A percentile compares a stretch with the other conserved stretches of the same genome.
phyloP scores from a whole-genome alignment of 1,140 invertebrate species.

The Drepana arcuata region DNA sequence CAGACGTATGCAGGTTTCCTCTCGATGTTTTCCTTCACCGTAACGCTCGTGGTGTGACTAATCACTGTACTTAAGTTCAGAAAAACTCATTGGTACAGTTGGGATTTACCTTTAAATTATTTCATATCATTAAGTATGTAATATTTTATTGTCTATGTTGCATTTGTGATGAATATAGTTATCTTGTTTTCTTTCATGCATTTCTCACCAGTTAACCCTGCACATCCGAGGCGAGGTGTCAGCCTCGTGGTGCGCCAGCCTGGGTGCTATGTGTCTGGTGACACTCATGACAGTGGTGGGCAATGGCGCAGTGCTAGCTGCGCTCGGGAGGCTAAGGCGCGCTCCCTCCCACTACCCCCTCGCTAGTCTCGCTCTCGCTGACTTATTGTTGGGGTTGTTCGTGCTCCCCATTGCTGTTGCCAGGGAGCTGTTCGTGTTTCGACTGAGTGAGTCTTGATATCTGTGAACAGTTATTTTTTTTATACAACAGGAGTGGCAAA shows the following conservation, averaged over 20 bases:
- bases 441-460: slow-evolving; percentile 54
- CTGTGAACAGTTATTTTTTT: no score
- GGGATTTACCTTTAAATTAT: no score
- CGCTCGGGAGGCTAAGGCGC: slow-evolving; percentile 24
- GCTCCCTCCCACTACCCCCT: slow-evolving; percentile 75
- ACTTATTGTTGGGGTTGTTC: slow-evolving; percentile 73
- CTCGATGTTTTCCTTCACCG: no score
- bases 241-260: slow-evolving; percentile 28
- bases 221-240: slow-evolving; percentile 30
- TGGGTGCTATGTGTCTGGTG: slow-evolving; percentile 24
- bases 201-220: slow-evolving; percentile 8
- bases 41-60: no score
- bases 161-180: no score
- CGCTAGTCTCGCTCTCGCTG: slow-evolving; percentile 74
- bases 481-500: no score
- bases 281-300: slow-evolving; percentile 29
- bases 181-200: no score
- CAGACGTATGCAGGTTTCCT: no score
- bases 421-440: slow-evolving; percentile 68
- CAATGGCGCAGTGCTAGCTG: slow-evolving; percentile 37
- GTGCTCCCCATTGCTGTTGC: slow-evolving; percentile 79
- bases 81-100: no score
- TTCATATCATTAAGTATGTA: no score
- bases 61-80: no score
- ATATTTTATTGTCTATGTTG: no score